These are phyloP conservation scores for Cinara cedri DNA, from an alignment of 2,888 invertebrate genomes.

Conservation along the genomic window DNA sequence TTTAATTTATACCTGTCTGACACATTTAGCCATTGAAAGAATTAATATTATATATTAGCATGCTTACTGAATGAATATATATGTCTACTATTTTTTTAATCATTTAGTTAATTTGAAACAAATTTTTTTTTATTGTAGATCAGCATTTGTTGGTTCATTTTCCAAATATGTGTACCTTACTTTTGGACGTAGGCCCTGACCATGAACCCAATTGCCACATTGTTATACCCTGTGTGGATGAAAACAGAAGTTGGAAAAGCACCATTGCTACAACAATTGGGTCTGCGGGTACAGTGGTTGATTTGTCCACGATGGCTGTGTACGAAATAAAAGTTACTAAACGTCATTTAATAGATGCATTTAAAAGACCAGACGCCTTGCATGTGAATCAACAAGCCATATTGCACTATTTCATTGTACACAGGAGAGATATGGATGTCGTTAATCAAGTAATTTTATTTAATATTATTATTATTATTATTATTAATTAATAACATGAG, in stretches of 20 bases:
- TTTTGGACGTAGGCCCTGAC: conserved; percentile 81
- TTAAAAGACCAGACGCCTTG: conserved; percentile 24
- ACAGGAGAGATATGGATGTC: conserved; percentile 76
- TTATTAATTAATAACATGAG: not conserved
- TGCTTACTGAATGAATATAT: no score
- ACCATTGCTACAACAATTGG: conserved; percentile 35
- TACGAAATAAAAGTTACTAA: conserved; percentile 66
- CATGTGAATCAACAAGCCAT: conserved; percentile 71
- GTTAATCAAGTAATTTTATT: conserved; percentile 72
- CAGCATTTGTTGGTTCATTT: conserved; percentile 83
- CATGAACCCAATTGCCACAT: conserved; percentile 86
- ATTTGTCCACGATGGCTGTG: conserved; percentile 75
- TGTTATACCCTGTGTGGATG: conserved; percentile 63
- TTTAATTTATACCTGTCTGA: no score
- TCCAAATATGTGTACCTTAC: conserved; percentile 82
- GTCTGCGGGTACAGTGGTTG: conserved; percentile 65
- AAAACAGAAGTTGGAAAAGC: conserved; percentile 37
- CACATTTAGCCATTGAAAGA: no score
- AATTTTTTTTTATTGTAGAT: conserved; percentile 65
- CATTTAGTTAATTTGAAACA: not conserved
- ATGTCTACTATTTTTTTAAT: no score
- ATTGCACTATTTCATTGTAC: conserved; percentile 81
- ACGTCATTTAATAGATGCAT: conserved; percentile 50
- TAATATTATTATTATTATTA: not conserved
- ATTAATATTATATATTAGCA: no score